A percentile compares a stretch with the other conserved stretches of the same genome.
Evolutionary conservation across 64 coral and sea anemone species (phyloP).

Genomic region (Acropora tenuis): DNA sequence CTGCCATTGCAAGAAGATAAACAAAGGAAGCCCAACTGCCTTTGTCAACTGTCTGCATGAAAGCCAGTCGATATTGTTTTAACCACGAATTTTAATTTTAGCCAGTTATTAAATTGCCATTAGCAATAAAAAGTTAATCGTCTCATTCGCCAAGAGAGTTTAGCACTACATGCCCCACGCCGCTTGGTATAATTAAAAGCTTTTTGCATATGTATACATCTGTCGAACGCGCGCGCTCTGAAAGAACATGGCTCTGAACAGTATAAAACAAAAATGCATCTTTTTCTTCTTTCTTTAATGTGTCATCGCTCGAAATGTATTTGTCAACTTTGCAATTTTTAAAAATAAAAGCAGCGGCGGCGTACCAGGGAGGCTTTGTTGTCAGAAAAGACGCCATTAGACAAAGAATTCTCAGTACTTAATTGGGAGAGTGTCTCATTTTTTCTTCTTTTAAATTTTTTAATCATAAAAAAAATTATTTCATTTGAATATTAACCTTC

Average conservation of each 20-base stretch:
- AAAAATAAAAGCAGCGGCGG: too few relatives aligned
- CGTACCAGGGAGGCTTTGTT: too few relatives aligned
- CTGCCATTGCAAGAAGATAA: not conserved
- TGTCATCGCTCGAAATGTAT: too few relatives aligned
- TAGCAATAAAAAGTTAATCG: not conserved
- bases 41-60: not conserved
- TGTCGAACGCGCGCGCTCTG: not conserved
- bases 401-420: not conserved
- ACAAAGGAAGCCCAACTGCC: not conserved
- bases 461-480: not conserved
- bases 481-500: not conserved
- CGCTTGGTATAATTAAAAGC: not conserved
- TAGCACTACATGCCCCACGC: not conserved
- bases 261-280: too few relatives aligned
- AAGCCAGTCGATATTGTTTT: not conserved
- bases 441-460: not conserved
- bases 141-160: not conserved
- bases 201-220: not conserved
- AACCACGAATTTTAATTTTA: slow-evolving; percentile 18
- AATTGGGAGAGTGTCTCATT: too few relatives aligned
- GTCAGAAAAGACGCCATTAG: not conserved
- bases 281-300: too few relatives aligned
- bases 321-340: too few relatives aligned
- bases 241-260: not conserved
- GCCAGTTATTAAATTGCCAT: slow-evolving; percentile 34